Base-by-base conservation (phyloP, 2,113 vertebrate species). In the Junco hyemalis region DNA sequence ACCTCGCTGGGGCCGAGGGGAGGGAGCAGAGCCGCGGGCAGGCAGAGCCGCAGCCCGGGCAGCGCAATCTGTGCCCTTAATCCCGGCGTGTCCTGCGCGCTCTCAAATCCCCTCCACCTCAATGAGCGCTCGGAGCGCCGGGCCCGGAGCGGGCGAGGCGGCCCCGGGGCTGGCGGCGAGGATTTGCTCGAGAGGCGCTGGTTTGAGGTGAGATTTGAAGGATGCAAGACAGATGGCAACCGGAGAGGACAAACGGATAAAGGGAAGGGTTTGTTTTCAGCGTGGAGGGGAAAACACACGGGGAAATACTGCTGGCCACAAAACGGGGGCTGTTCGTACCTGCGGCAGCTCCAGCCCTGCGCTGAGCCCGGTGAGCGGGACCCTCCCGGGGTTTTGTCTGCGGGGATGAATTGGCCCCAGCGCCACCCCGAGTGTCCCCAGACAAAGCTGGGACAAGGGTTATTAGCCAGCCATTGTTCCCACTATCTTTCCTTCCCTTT, bases 191-290 rank as follows among this genome's bases (percentile, higher is more conserved):
- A 82, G 91, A 94, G 94, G 89, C 86, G 28, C 82, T 90, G 95
- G 71, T 93, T 94, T 84, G 95, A 96, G 95, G 96, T 97, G 96
- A 95, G 95, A 89, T 93, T 91, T 86, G 96, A 96, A 95, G 94
- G 89, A 48, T 95, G 91, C 80, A 91, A 95, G 95, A 95, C 96
- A 97, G 96, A 96, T 95, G 95, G 96, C 95, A 91, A 92, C 83
- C 15, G 89, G 94, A 92, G 92, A 95, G 89, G 91, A 94, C 95
- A 89, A 84, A 93, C 31, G n/a, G 91, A 95, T 88, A 65, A 61
- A 97, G 92, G 44, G 91, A 84, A 95, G 93, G 89, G 92, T 72
- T 95, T 95, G 93, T 96, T 94, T 96, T 93, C 92, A 53, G 89
- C 63, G 3, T n/a, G 81, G 57, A 91, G 69, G 83, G 86, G 91